Percentiles rank a stretch among this genome's conserved stretches.
Conservation (phyloP, 2,113 vertebrate species). For the Sarotherodon lohbergeri region DNA sequence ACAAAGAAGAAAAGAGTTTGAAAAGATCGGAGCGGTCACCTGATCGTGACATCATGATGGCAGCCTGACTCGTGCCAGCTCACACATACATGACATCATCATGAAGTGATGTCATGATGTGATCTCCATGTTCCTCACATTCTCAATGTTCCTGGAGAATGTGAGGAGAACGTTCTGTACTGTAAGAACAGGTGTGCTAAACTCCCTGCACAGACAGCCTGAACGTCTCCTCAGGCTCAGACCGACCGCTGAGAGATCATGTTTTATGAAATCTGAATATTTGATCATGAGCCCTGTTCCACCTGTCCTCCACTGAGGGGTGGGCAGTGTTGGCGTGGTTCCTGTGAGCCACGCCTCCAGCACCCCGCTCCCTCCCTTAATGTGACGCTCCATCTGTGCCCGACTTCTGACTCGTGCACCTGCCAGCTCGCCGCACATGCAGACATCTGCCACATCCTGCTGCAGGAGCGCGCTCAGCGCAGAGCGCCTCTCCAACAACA, state of each 20-base stretch:
- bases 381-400: conserved; percentile 1
- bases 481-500: not conserved
- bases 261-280: not conserved
- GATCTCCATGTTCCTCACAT: too few species aligned
- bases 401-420: not conserved
- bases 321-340: not conserved
- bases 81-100: not conserved
- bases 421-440: not conserved
- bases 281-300: not conserved
- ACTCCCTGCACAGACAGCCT: not conserved
- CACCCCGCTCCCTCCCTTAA: not conserved
- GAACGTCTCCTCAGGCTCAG: not conserved
- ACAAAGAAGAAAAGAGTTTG: not conserved
- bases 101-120: not conserved
- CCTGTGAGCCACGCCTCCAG: not conserved
- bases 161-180: not conserved
- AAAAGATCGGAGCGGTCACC: not conserved
- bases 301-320: not conserved
- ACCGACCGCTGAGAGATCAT: not conserved
- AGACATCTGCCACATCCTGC: not conserved
- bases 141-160: not conserved
- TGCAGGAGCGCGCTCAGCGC: not conserved
- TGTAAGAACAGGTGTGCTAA: not conserved
- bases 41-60: not conserved
- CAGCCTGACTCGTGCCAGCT: not conserved